phyloP scores from a whole-genome alignment of 1,140 invertebrate species.

The Lasaia peninsularis region DNA sequence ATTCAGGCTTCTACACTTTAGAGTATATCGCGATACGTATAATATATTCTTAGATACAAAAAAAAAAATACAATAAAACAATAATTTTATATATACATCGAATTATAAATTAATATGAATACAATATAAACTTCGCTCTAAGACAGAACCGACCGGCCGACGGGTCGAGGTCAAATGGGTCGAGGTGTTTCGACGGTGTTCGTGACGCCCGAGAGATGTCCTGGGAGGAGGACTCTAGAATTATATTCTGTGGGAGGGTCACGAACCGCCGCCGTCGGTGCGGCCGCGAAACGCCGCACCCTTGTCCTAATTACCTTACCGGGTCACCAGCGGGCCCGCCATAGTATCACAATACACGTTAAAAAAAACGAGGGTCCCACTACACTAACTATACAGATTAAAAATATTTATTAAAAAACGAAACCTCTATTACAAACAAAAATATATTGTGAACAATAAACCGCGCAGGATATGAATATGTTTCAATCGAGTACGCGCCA shows the following conservation, averaged over 20 bases:
- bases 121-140: conserved; percentile 24
- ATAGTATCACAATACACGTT: conserved; percentile 70
- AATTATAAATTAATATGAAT: conserved; percentile 66
- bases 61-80: conserved; percentile 48
- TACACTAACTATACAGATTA: conserved; percentile 54
- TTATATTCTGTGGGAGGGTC: not conserved
- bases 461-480: conserved; percentile 10
- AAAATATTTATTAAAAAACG: conserved; percentile 50
- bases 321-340: conserved; percentile 51
- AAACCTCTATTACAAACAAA: conserved; percentile 33
- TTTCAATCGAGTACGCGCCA: not conserved
- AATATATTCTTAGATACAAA: conserved; percentile 57
- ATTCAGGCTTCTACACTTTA: conserved; percentile 2
- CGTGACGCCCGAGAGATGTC: not conserved
- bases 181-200: not conserved
- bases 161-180: conserved; percentile 9
- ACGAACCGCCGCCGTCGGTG: not conserved
- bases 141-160: conserved; percentile 17
- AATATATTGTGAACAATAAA: conserved; percentile 19
- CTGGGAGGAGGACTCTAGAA: not conserved
- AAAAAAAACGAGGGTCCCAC: conserved; percentile 60
- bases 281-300: not conserved
- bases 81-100: conserved; percentile 51
- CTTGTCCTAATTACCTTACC: conserved; percentile 44
- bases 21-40: conserved; percentile 28